Conservation (phyloP, 2,113 vertebrate genomes). For the human (Homo sapiens) region DNA sequence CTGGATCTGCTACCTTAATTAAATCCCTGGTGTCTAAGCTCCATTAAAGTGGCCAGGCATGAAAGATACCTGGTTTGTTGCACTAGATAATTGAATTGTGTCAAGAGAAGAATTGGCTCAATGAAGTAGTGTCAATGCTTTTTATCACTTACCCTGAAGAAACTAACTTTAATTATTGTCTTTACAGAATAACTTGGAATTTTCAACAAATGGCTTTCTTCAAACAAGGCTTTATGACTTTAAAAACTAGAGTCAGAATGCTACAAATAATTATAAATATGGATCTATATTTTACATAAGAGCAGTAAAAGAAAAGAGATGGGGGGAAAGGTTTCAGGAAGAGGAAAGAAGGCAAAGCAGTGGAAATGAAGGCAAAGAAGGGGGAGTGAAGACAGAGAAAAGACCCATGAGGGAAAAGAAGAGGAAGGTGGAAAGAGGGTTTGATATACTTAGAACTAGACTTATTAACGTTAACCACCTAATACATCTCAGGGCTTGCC, state of each 20-base stretch:
- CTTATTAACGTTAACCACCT: background rate
- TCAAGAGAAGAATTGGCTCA: conserved; percentile 28
- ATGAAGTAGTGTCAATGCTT: background rate
- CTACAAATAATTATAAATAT: background rate
- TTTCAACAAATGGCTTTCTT: background rate
- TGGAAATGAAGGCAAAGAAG: background rate
- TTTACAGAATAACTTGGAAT: background rate
- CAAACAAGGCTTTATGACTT: background rate
- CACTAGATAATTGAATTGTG: conserved; percentile 78
- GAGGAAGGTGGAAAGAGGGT: background rate
- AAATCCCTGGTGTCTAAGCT: conserved; percentile 83
- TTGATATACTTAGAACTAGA: background rate
- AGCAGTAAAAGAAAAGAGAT: background rate
- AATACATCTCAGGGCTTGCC: background rate
- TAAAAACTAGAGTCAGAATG: background rate
- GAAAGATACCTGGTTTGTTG: conserved; percentile 82
- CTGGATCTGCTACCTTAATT: conserved; percentile 86
- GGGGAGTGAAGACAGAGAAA: accelerated
- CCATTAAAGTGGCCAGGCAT: conserved; percentile 82
- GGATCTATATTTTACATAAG: background rate
- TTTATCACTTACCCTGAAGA: background rate
- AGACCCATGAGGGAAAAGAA: background rate
- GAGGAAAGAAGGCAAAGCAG: background rate
- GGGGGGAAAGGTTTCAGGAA: background rate
- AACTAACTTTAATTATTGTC: background rate